These are phyloP conservation scores for Eupleurogrammus muticus DNA, from an alignment of 2,797 vertebrate species.

Conservation along the genomic window DNA sequence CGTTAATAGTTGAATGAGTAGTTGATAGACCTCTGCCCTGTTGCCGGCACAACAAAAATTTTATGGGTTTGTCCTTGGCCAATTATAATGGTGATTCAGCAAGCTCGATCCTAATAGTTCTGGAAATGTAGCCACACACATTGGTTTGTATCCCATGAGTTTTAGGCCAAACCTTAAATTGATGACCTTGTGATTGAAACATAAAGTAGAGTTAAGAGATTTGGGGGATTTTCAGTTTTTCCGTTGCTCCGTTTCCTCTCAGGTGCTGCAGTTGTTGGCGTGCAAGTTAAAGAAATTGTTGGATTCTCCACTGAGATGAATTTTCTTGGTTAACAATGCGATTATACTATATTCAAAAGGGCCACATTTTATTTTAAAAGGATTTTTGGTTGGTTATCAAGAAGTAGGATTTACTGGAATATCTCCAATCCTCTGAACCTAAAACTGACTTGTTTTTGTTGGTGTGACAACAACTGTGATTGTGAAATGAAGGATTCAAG, in stretches of 20 bases:
- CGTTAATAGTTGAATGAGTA: too few relatives aligned
- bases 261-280: conserved; percentile 5
- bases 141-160: neutral
- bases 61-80: too few relatives aligned
- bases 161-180: conserved; percentile 4
- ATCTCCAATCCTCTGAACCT: conserved; percentile 24
- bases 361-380: conserved; percentile 11
- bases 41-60: too few relatives aligned
- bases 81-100: too few relatives aligned
- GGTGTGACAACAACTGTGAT: conserved; percentile 5
- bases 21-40: too few relatives aligned
- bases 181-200: conserved; percentile 3
- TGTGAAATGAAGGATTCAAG: conserved; percentile 1
- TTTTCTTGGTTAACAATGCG: conserved; percentile 1
- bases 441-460: conserved; percentile 18
- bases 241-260: conserved; percentile 13
- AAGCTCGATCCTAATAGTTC: too few relatives aligned
- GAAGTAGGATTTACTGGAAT: neutral
- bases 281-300: neutral
- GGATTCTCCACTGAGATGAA: neutral
- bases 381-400: conserved; percentile 19
- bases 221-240: conserved; percentile 5
- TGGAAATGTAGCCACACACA: too few relatives aligned
- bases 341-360: conserved; percentile 8
- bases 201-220: neutral